These are phyloP conservation scores for Drosophila demipolita DNA, from an alignment of 2,888 invertebrate genomes.

Conservation along the genomic window DNA sequence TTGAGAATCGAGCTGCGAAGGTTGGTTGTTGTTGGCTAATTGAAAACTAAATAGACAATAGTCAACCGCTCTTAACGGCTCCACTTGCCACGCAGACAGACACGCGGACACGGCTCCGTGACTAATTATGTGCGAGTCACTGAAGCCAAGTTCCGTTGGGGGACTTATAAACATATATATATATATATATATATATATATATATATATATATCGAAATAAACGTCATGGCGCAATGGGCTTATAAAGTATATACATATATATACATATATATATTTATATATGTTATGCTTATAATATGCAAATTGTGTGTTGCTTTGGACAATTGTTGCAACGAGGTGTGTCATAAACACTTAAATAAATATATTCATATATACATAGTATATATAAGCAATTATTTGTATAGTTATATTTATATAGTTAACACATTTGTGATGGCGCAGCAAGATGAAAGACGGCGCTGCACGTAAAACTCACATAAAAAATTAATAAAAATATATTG, in stretches of 20 bases:
- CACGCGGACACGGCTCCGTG: conserved; percentile 49
- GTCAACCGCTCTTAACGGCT: conserved; percentile 26
- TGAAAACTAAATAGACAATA: conserved; percentile 48
- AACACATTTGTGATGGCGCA: conserved; percentile 25
- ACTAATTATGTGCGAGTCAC: conserved; percentile 62
- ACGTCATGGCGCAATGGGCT: conserved; percentile 59
- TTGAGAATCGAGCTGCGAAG: conserved; percentile 45
- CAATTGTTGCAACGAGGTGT: conserved; percentile 47
- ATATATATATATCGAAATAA: conserved; percentile 45
- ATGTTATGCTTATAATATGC: conserved; percentile 49
- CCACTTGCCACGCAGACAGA: conserved; percentile 20
- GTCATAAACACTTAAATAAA: conserved; percentile 34
- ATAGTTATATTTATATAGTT: conserved; percentile 15
- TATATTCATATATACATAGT: neutral
- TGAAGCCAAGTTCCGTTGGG: conserved; percentile 64
- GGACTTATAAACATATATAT: conserved; percentile 20
- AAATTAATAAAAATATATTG: conserved; percentile 58
- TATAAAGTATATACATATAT: conserved; percentile 20
- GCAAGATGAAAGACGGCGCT: conserved; percentile 45
- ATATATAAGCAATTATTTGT: neutral
- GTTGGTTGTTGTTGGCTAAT: conserved; percentile 56
- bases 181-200: conserved; percentile 6
- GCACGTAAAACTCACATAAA: conserved; percentile 55
- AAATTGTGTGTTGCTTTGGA: conserved; percentile 37
- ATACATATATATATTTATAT: conserved; percentile 29